Evolutionary conservation across 1,140 invertebrate genomes (phyloP).

Genomic region (Phthorimaea operculella): DNA sequence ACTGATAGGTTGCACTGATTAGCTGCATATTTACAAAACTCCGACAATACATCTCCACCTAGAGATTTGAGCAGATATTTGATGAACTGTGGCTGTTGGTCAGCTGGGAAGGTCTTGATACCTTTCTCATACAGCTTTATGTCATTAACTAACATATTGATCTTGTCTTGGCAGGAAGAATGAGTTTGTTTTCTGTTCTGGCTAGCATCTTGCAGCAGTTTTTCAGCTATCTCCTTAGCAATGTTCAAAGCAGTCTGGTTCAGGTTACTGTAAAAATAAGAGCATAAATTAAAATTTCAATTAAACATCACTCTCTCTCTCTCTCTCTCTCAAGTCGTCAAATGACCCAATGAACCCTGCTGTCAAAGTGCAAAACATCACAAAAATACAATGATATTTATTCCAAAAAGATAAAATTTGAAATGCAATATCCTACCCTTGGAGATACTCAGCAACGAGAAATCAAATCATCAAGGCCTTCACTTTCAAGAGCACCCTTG

Average conservation of each 20-base stretch:
- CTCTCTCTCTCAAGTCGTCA: too few relatives aligned
- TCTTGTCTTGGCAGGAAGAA: conserved; percentile 82
- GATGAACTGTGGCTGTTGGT: conserved; percentile 73
- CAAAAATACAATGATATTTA: too few relatives aligned
- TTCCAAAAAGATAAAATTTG: too few relatives aligned
- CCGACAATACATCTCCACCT: conserved; percentile 84
- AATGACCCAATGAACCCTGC: too few relatives aligned
- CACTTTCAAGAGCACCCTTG: conserved; percentile 71
- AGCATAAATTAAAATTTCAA: too few relatives aligned
- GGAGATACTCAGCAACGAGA: conserved; percentile 71
- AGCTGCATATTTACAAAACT: conserved; percentile 78
- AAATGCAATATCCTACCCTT: conserved; percentile 53
- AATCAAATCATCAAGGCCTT: conserved; percentile 73
- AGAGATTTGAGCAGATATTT: conserved; percentile 88
- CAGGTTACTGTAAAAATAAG: conserved; percentile 48
- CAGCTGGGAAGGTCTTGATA: conserved; percentile 72
- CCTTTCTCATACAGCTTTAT: conserved; percentile 89
- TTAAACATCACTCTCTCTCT: too few relatives aligned
- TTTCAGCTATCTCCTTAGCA: conserved; percentile 77
- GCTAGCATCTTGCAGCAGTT: conserved; percentile 74
- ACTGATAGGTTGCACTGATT: conserved; percentile 73
- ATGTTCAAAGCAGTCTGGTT: conserved; percentile 69
- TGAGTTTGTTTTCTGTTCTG: conserved; percentile 79
- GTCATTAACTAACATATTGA: conserved; percentile 80
- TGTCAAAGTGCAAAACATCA: too few relatives aligned